Base-by-base conservation (phyloP, 2,888 invertebrate species). In the Tenthredo amoena region DNA sequence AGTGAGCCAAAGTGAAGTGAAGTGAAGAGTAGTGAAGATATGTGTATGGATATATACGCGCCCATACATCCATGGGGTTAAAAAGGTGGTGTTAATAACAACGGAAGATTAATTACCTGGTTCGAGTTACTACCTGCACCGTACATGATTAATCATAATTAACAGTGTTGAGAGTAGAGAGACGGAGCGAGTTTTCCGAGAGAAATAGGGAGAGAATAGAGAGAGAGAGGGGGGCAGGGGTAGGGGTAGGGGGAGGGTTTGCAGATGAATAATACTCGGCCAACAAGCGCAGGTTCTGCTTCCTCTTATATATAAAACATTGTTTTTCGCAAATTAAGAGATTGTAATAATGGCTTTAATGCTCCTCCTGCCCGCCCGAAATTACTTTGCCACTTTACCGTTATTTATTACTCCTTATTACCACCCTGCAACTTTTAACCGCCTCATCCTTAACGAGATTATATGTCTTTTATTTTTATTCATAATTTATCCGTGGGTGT, bases 321-420 rank as follows among this genome's bases (percentile, higher is more conserved):
- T 77, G 77, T 77, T 77, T 90, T 90, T 91, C 90, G 90, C 91
- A 91, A 92, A 93, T 92, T 92, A 92, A 92, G 91, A 92, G 92
- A 93, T 93, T 91, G 91, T 90, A 90, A 91, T 92, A 91, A 92
- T 91, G 90, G 91, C 91, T 90, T 90, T 92, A 92, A 92, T 91
- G 90, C 87, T 86, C 87, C 87, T 84, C 86, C 86, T 31, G 47
- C 87, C 88, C 87, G 86, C 89, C 89, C 88, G 89, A 92, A 92
- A 93, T 93, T 92, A 92, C 92, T 91, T 92, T 89, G 88, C 91
- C 91, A 90, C 91, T 91, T 92, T 88, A 88, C 86, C 88, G 90
- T 92, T 92, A 92, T 92, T 92, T 92, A 92, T 92, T 89, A 90
- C 89, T 89, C 89, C 90, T 91, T 90, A 90, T 91, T 92, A 92